Base-by-base conservation (phyloP, 1,140 invertebrate genomes). In the Brachionus paranguensis region DNA sequence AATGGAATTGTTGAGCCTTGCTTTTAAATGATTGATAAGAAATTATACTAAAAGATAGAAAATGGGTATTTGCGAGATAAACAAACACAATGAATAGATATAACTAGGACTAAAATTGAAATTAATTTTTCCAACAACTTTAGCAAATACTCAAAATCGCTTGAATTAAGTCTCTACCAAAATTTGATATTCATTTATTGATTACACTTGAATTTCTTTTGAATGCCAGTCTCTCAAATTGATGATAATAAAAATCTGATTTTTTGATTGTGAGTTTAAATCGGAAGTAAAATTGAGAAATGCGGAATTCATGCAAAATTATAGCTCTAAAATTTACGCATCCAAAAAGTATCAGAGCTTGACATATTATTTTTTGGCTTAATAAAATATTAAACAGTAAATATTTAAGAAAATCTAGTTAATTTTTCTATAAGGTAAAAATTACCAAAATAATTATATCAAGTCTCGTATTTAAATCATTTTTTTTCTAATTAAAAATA, bases 21-120 rank as follows among this genome's bases (percentile, higher is more conserved):
- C 53, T 43, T 72, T 72, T 72, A 41, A 72, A 43, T 72, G 68
- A 72, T 72, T 72, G 68, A 72, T 72, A 72, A 72, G 68, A 72
- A 72, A 72, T 72, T 41, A 41, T 43, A 20, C 33, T 37, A 72
- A 68, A 68, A 41, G 17, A 68, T 33, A 68, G 65, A 68, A 41
- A 68, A 68, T 68, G 65, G 33, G 33, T 43, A 20, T 43, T 72
- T 72, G 33, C 65, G 14, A 68, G 65, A 68, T 68, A 68, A 68
- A 68, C 33, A 68, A 68, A 68, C 29, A 68, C 27, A 12, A 33
- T 14, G 33, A 68, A 33, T 33, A 68, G 65, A 68, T 68, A 68
- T n/a, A 68, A 68, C 33, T 68, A 68, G 65, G 33, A 29, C 27
- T 68, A 68, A 41, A 68, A 68, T 68, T 33, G 65, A 68, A 68